These are phyloP conservation scores for Tinea semifulvella DNA, from an alignment of 2,888 invertebrate genomes.

Conservation along the genomic window DNA sequence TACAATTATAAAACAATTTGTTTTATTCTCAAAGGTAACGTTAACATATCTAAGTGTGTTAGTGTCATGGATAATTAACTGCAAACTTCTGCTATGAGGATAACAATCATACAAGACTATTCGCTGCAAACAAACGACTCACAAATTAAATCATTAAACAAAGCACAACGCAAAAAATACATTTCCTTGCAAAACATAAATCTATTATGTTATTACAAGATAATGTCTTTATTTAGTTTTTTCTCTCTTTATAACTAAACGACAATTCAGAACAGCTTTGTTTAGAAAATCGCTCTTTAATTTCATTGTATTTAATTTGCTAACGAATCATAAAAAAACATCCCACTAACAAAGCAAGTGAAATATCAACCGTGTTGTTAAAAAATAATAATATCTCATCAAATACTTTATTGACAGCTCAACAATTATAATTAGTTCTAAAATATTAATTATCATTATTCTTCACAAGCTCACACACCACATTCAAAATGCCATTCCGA, in stretches of 20 bases:
- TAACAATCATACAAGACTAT: neutral
- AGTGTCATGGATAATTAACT: neutral
- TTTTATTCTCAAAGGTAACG: neutral
- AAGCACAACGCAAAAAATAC: neutral
- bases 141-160: neutral
- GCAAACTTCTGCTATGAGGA: neutral
- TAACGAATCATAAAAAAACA: neutral
- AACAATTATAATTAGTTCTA: conserved; percentile 3
- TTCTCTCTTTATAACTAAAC: no score
- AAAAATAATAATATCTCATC: neutral
- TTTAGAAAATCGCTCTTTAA: no score
- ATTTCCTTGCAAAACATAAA: no score
- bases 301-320: neutral
- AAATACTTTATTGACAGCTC: neutral
- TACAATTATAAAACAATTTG: neutral
- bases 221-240: no score
- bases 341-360: neutral
- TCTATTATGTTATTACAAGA: no score
- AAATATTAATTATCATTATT: conserved; percentile 5
- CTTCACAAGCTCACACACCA: neutral
- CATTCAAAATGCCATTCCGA: conserved; percentile 24
- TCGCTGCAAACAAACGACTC: neutral
- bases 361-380: neutral
- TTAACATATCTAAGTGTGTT: neutral
- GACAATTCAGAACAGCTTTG: no score